Conservation (phyloP, 2,888 invertebrate genomes). For the Parnassius mnemosyne region DNA sequence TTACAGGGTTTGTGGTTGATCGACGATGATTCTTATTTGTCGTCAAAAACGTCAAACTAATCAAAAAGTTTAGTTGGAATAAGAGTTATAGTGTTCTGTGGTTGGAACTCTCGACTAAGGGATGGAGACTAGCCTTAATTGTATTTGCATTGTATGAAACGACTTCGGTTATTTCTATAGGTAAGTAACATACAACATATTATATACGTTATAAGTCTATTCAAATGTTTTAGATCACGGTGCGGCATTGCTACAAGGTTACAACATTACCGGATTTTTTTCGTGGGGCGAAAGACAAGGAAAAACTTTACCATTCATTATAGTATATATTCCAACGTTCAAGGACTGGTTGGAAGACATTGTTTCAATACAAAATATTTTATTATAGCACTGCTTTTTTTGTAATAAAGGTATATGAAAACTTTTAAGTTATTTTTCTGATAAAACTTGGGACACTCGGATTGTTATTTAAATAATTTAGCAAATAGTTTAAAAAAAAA, state of each 20-base stretch:
- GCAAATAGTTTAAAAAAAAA: neutral
- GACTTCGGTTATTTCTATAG: too few species aligned
- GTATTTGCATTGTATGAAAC: neutral
- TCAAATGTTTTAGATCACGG: slow-evolving; percentile 50
- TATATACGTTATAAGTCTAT: neutral
- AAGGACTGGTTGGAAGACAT: slow-evolving; percentile 50
- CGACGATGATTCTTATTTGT: neutral
- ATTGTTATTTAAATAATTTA: too few species aligned
- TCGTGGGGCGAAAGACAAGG: slow-evolving; percentile 56
- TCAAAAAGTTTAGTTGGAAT: neutral
- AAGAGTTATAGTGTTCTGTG: neutral
- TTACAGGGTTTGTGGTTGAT: too few species aligned
- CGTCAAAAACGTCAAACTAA: neutral
- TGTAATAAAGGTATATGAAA: neutral
- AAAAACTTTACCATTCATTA: slow-evolving; percentile 45
- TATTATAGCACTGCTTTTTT: neutral
- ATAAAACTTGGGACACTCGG: neutral
- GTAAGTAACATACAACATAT: neutral
- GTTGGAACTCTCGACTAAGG: neutral
- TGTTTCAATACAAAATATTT: slow-evolving; percentile 26
- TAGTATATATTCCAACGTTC: slow-evolving; percentile 46
- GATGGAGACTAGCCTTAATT: neutral
- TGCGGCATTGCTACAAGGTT: slow-evolving; percentile 41
- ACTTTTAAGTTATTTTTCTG: neutral
- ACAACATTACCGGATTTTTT: slow-evolving; percentile 48